These are phyloP conservation scores for Pseudomyrmex cubaensis DNA, from an alignment of 1,140 invertebrate genomes.

Conservation along the genomic window DNA sequence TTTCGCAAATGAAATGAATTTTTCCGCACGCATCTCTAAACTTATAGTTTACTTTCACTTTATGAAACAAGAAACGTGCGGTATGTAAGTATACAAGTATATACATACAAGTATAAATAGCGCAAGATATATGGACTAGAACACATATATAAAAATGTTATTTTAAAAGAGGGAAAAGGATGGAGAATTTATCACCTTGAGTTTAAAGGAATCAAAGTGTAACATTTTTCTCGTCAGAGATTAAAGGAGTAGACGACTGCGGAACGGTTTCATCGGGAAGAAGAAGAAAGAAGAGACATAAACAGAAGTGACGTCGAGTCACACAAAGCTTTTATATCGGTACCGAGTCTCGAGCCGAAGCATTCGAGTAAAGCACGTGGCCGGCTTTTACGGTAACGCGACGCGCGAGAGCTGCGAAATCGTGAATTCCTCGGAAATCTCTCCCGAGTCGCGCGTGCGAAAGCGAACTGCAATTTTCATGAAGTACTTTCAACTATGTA, in stretches of 20 bases:
- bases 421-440: slow-evolving; percentile 33
- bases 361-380: not conserved
- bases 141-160: not conserved
- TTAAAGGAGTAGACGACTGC: not conserved
- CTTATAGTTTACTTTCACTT: no score
- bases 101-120: no score
- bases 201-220: not conserved
- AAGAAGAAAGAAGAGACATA: not conserved
- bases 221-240: not conserved
- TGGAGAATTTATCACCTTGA: not conserved
- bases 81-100: no score
- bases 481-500: not conserved
- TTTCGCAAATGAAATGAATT: slow-evolving; percentile 1
- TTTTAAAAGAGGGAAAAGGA: not conserved
- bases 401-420: not conserved
- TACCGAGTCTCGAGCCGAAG: not conserved
- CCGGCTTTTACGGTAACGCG: not conserved
- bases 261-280: not conserved
- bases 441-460: not conserved
- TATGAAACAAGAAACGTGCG: no score
- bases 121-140: no score
- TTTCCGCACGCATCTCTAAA: not conserved
- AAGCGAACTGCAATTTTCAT: slow-evolving; percentile 43
- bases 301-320: slow-evolving; percentile 22
- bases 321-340: slow-evolving; percentile 19